Percentiles rank a stretch among this genome's conserved stretches.
Evolutionary conservation across 2,113 vertebrate genomes (phyloP).

Genomic region (Hemiscyllium ocellatum): DNA sequence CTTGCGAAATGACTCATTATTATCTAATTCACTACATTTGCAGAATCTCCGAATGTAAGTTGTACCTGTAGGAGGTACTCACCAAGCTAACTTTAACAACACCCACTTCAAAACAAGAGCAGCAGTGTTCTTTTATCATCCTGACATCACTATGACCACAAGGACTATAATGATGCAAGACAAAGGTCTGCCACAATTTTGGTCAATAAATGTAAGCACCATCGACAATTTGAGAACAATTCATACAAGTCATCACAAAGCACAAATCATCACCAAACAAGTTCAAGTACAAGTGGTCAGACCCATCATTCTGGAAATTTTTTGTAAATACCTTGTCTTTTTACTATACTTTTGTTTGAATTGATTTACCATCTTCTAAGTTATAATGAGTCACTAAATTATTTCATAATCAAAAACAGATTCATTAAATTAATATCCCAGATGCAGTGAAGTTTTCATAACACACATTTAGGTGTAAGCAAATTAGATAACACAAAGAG

Average conservation of each 20-base stretch:
- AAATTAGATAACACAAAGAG: background rate
- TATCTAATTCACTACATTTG: background rate
- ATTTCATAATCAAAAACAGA: background rate
- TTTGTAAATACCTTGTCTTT: background rate
- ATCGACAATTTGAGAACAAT: background rate
- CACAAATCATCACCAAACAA: background rate
- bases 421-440: background rate
- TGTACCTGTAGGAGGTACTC: background rate
- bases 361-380: background rate
- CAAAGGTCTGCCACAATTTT: background rate
- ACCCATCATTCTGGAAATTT: background rate
- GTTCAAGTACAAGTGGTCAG: background rate
- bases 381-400: background rate
- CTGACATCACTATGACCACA: background rate
- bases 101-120: background rate
- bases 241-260: background rate
- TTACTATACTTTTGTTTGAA: background rate
- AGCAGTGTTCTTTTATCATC: background rate
- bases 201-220: background rate
- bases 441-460: background rate
- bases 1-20: background rate
- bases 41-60: background rate
- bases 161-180: background rate
- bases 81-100: background rate
- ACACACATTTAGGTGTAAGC: background rate